Evolutionary conservation across 2,888 invertebrate species (phyloP).

Genomic region (Venusia cambrica): DNA sequence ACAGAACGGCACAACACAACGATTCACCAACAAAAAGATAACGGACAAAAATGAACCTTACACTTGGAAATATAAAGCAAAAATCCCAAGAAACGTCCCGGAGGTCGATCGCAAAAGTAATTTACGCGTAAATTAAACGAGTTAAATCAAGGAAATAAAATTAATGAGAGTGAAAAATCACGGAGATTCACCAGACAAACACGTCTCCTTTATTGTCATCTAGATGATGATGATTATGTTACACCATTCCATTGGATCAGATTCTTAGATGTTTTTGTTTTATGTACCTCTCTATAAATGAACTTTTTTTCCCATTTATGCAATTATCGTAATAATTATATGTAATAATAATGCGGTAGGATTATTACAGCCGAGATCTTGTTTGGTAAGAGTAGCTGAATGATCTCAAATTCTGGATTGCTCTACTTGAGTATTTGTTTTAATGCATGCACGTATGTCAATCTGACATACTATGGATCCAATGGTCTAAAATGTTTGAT

Average conservation of each 20-base stretch:
- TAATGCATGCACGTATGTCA: too few relatives aligned
- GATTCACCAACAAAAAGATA: constrained; percentile 35
- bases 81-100: constrained; percentile 23
- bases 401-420: too few relatives aligned
- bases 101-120: constrained; percentile 49
- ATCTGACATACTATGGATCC: too few relatives aligned
- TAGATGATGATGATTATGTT: constrained; percentile 22
- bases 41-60: constrained; percentile 51
- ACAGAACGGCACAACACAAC: constrained; percentile 52
- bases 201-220: constrained; percentile 39
- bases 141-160: constrained; percentile 66
- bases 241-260: constrained; percentile 1
- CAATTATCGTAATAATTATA: too few relatives aligned
- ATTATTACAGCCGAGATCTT: too few relatives aligned
- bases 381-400: too few relatives aligned
- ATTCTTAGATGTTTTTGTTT: constrained; percentile 2
- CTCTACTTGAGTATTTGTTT: too few relatives aligned
- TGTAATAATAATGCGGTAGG: too few relatives aligned
- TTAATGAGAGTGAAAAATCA: constrained; percentile 60
- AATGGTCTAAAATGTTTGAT: too few relatives aligned
- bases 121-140: constrained; percentile 61
- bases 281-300: background rate
- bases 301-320: too few relatives aligned
- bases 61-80: constrained; percentile 24
- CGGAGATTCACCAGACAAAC: constrained; percentile 52